Evolutionary conservation across 2,888 invertebrate species (phyloP).

Genomic region (Camptogramma bilineatum): DNA sequence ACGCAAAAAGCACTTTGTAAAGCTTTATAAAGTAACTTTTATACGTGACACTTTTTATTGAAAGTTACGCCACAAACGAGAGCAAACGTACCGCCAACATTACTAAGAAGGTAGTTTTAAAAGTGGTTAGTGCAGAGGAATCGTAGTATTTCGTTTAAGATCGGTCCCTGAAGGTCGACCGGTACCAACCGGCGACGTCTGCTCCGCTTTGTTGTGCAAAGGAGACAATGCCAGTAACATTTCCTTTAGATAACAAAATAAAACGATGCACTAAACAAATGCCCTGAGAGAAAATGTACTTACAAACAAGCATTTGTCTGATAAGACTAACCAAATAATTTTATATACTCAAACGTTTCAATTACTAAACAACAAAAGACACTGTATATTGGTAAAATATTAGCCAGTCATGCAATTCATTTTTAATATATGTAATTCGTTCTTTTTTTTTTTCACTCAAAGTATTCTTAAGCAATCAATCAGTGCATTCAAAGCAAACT

Average conservation of each 20-base stretch:
- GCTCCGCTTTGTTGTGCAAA: constrained; percentile 64
- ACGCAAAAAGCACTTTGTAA: constrained; percentile 55
- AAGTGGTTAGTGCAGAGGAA: constrained; percentile 53
- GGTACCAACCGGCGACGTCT: constrained; percentile 56
- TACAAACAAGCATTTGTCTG: constrained; percentile 46
- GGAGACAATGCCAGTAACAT: constrained; percentile 63
- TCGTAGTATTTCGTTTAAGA: constrained; percentile 65
- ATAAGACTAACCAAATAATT: background rate
- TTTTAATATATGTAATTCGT: too few species aligned
- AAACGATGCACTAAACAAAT: constrained; percentile 60
- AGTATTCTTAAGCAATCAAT: too few species aligned
- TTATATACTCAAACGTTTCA: background rate
- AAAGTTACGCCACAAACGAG: constrained; percentile 51
- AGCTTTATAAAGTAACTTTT: constrained; percentile 54
- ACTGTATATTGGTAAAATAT: background rate
- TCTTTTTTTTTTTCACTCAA: too few species aligned
- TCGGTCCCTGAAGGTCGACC: constrained; percentile 64
- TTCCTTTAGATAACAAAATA: constrained; percentile 68
- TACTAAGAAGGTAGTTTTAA: constrained; percentile 43
- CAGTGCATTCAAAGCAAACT: too few species aligned
- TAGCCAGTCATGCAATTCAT: background rate
- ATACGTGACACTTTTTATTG: constrained; percentile 60
- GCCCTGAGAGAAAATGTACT: constrained; percentile 53
- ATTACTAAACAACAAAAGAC: background rate
- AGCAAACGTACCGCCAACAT: constrained; percentile 48